Evolutionary conservation across 2,888 invertebrate genomes (phyloP).

Genomic region (Cephus sareptanus): DNA sequence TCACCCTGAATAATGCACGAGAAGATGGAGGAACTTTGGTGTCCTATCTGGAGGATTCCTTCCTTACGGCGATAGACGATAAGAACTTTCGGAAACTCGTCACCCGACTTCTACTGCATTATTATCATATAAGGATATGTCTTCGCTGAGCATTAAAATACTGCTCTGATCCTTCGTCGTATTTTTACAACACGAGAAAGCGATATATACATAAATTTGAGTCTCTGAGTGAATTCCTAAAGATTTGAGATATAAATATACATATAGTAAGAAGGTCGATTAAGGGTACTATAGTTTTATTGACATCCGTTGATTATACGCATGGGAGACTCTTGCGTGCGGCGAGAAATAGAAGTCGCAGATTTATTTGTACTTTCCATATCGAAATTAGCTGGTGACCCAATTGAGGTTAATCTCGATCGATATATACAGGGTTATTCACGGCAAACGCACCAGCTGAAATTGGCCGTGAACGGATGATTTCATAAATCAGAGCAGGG

Average conservation of each 20-base stretch:
- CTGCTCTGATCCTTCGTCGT: not conserved
- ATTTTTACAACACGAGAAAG: not conserved
- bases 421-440: no score
- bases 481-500: no score
- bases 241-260: not conserved
- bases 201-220: not conserved
- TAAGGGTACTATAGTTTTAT: not conserved
- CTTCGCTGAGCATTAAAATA: not conserved
- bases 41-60: not conserved
- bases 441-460: no score
- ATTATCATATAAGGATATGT: not conserved
- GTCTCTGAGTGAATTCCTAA: not conserved
- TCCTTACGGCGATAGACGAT: not conserved
- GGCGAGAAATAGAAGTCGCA: not conserved
- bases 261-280: not conserved
- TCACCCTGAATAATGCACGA: not conserved
- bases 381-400: not conserved
- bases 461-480: no score
- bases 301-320: not conserved
- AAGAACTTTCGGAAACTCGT: not conserved
- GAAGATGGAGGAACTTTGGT: not conserved
- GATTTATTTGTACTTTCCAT: not conserved
- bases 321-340: not conserved
- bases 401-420: not conserved
- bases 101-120: not conserved